These are phyloP conservation scores for Himalopsyche anomala DNA, from an alignment of 2,888 invertebrate species.

Conservation along the genomic window DNA sequence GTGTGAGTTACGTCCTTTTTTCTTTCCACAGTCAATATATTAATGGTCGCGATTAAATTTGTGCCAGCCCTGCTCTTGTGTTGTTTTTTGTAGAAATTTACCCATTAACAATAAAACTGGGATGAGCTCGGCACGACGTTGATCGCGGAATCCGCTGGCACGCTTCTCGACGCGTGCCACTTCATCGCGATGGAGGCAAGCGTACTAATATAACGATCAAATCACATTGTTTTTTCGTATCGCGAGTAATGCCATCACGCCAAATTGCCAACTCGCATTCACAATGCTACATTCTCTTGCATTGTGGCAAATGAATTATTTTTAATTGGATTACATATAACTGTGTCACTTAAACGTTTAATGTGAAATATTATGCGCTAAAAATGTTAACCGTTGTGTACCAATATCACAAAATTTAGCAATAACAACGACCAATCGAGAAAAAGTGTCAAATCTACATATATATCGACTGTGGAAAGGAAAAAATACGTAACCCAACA, in stretches of 20 bases:
- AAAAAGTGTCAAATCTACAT: no score
- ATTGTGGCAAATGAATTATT: neutral
- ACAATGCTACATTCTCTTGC: neutral
- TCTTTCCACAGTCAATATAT: no score
- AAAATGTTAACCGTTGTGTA: no score
- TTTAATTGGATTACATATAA: slow-evolving; percentile 3
- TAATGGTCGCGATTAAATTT: neutral
- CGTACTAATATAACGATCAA: slow-evolving; percentile 4
- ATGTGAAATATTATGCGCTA: no score
- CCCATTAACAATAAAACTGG: slow-evolving; percentile 44
- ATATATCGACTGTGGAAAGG: no score
- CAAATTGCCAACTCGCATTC: neutral
- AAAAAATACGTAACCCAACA: no score
- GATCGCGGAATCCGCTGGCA: slow-evolving; percentile 38
- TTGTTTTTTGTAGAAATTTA: slow-evolving; percentile 40
- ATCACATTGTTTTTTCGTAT: slow-evolving; percentile 18
- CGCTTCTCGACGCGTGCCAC: slow-evolving; percentile 41
- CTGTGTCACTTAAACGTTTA: no score
- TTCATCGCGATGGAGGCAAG: slow-evolving; percentile 32
- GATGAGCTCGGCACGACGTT: slow-evolving; percentile 47
- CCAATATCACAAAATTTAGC: no score
- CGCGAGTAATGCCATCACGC: neutral
- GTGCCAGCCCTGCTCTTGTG: neutral
- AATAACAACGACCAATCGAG: no score
- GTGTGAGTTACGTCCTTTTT: no score